Percentiles rank a stretch among this genome's conserved stretches.
Evolutionary conservation across 2,888 invertebrate species (phyloP).

Genomic region (Cyclophora albipunctata): DNA sequence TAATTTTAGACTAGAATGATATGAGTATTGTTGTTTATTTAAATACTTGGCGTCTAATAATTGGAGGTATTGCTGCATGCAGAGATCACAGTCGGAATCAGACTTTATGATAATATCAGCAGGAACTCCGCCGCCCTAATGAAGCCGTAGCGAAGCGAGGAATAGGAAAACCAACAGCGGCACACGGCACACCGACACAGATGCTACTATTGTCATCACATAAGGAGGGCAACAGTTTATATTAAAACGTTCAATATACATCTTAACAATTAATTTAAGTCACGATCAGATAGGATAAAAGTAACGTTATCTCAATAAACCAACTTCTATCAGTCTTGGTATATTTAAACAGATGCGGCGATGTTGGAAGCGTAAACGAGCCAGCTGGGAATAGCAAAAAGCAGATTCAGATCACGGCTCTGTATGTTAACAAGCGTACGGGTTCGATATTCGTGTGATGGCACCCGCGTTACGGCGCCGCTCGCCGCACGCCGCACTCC

Average conservation of each 20-base stretch:
- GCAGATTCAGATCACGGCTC: constrained; percentile 66
- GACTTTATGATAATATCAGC: background rate
- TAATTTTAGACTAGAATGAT: no score
- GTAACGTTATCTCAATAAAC: no score
- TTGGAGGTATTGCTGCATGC: no score
- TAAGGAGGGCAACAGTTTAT: constrained; percentile 23
- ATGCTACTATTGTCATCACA: constrained; percentile 54
- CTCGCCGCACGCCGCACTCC: constrained; percentile 50
- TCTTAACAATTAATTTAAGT: no score
- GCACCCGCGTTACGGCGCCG: constrained; percentile 42
- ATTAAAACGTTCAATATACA: no score
- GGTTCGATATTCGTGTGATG: constrained; percentile 66
- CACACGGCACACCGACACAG: constrained; percentile 36
- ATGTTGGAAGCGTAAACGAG: constrained; percentile 18
- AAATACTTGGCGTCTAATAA: no score
- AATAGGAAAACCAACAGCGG: constrained; percentile 51
- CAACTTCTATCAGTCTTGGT: background rate
- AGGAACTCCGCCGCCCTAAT: constrained; percentile 42
- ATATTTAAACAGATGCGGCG: constrained; percentile 11
- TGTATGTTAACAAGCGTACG: constrained; percentile 52
- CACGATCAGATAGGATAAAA: no score
- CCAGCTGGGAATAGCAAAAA: constrained; percentile 35
- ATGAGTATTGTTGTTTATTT: no score
- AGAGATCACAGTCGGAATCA: no score
- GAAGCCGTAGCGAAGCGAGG: constrained; percentile 60